Evolutionary conservation across 2,797 vertebrate species (phyloP).

Genomic region (Sebastolobus alascanus): DNA sequence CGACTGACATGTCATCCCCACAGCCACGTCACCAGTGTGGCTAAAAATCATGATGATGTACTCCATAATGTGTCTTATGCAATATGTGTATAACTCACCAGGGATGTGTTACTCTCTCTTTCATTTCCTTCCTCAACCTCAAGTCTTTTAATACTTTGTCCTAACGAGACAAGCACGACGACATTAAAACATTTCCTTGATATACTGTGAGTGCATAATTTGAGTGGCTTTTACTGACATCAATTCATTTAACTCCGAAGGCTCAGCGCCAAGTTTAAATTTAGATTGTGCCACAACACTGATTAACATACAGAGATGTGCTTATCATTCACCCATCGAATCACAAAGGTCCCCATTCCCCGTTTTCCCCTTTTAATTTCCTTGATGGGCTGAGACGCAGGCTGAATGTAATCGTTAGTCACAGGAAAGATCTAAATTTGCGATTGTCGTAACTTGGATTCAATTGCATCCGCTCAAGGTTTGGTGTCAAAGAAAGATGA

Average conservation of each 20-base stretch:
- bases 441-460: slow-evolving; percentile 29
- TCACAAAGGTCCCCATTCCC: slow-evolving; percentile 27
- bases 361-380: slow-evolving; percentile 51
- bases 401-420: slow-evolving; percentile 15
- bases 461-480: slow-evolving; percentile 45
- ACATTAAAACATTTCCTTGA: slow-evolving; percentile 29
- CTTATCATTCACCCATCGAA: slow-evolving; percentile 32
- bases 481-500: slow-evolving; percentile 37
- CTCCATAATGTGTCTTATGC: neutral
- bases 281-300: slow-evolving; percentile 41
- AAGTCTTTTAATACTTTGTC: neutral
- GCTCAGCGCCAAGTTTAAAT: slow-evolving; percentile 56
- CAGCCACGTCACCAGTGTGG: neutral
- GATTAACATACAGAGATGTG: slow-evolving; percentile 51
- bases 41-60: neutral
- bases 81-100: neutral
- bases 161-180: slow-evolving; percentile 8
- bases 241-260: slow-evolving; percentile 43
- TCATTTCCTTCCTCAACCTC: neutral
- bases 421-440: slow-evolving; percentile 25
- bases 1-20: neutral
- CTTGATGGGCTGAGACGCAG: slow-evolving; percentile 46
- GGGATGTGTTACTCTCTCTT: neutral
- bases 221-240: slow-evolving; percentile 52
- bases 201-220: slow-evolving; percentile 43